These are phyloP conservation scores for Asbolus verrucosus DNA, from an alignment of 1,140 invertebrate species.

Conservation along the genomic window DNA sequence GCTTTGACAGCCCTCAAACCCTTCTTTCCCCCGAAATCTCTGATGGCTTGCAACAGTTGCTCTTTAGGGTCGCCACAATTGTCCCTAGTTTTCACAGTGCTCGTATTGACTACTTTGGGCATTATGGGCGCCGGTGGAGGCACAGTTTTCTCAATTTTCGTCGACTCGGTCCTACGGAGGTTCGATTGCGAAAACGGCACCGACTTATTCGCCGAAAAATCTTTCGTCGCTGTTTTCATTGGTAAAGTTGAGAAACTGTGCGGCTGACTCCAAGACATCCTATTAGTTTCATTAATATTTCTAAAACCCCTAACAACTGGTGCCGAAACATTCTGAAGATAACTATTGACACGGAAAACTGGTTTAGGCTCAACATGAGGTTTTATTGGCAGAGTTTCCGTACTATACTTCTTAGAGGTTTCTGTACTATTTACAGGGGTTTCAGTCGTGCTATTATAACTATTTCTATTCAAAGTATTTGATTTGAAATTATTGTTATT, in stretches of 20 bases:
- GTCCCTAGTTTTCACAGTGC: neutral
- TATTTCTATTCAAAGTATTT: neutral
- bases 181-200: slow-evolving; percentile 59
- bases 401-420: slow-evolving; percentile 11
- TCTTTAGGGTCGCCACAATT: slow-evolving; percentile 70
- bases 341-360: slow-evolving; percentile 58
- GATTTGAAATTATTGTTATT: slow-evolving; percentile 28
- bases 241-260: slow-evolving; percentile 47
- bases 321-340: slow-evolving; percentile 42
- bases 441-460: neutral
- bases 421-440: slow-evolving; percentile 9
- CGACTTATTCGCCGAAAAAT: slow-evolving; percentile 51
- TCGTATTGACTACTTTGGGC: neutral
- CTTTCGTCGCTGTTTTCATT: slow-evolving; percentile 46
- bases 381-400: slow-evolving; percentile 21
- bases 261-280: slow-evolving; percentile 54
- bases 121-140: slow-evolving; percentile 60
- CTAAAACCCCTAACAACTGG: slow-evolving; percentile 62
- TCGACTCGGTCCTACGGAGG: slow-evolving; percentile 58
- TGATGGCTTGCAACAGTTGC: slow-evolving; percentile 78
- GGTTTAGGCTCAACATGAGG: slow-evolving; percentile 48
- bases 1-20: slow-evolving; percentile 69
- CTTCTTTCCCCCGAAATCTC: slow-evolving; percentile 74
- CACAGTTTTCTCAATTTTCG: slow-evolving; percentile 41
- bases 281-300: slow-evolving; percentile 48